Conservation (phyloP, 2,888 invertebrate species). For the Eumacrocentrus americanus region DNA sequence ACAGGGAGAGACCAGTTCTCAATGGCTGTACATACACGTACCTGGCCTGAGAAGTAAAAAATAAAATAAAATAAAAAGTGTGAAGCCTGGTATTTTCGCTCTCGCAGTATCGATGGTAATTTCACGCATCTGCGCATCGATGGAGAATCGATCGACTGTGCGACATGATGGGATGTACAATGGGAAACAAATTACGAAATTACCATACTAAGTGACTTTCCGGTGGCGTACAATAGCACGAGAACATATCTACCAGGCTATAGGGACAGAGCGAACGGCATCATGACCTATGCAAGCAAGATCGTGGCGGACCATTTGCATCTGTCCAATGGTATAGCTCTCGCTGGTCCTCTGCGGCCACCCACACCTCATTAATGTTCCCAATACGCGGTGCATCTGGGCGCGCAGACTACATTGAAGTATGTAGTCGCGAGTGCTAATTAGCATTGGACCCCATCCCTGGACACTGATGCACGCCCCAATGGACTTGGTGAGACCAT, state of each 20-base stretch:
- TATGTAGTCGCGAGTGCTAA: conserved; percentile 21
- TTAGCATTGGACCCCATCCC: conserved; percentile 18
- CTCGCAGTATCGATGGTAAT: conserved; percentile 41
- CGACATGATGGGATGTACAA: conserved; percentile 47
- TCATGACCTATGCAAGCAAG: conserved; percentile 35
- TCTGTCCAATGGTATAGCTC: conserved; percentile 27
- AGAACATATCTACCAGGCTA: conserved; percentile 11
- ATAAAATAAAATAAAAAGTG: too few relatives aligned
- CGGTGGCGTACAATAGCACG: conserved; percentile 40
- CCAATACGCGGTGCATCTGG: conserved; percentile 14
- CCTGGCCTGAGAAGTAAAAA: not conserved
- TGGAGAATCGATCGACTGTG: conserved; percentile 43
- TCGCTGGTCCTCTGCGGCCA: conserved; percentile 13
- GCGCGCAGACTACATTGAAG: conserved; percentile 10
- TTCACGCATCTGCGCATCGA: conserved; percentile 44
- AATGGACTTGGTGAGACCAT: conserved; percentile 16
- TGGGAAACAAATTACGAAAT: conserved; percentile 53
- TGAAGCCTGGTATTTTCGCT: too few relatives aligned
- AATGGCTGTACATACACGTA: too few relatives aligned
- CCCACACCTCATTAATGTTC: conserved; percentile 29
- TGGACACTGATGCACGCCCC: not conserved
- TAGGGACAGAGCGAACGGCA: conserved; percentile 12
- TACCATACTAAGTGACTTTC: conserved; percentile 52
- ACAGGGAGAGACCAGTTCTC: too few relatives aligned
- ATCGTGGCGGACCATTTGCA: conserved; percentile 42